phyloP scores from a whole-genome alignment of 2,113 vertebrate species.

The Actinemys pallida region DNA sequence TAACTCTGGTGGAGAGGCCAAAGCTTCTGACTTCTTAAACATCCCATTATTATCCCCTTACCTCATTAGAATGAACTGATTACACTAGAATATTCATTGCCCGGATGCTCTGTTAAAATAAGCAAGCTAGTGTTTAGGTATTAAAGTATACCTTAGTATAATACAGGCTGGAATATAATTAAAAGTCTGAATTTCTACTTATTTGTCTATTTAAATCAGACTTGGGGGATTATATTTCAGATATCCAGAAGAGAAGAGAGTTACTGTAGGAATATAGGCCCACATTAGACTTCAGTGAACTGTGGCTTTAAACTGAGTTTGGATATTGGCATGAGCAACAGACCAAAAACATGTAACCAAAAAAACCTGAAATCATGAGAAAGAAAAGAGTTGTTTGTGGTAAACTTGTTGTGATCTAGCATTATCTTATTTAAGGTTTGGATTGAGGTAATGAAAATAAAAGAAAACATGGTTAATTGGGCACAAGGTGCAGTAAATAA shows the following conservation, averaged over 20 bases:
- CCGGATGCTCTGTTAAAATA: background rate
- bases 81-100: background rate
- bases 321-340: background rate
- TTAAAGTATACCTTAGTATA: rapidly evolving
- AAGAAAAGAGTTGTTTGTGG: background rate
- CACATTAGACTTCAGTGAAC: background rate
- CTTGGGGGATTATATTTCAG: background rate
- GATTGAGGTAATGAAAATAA: background rate
- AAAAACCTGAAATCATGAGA: background rate
- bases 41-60: rapidly evolving
- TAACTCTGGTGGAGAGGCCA: background rate
- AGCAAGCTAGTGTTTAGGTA: rapidly evolving
- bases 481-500: background rate
- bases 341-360: background rate
- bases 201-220: background rate
- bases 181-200: background rate
- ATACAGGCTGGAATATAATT: rapidly evolving
- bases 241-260: background rate
- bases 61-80: background rate
- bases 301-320: background rate
- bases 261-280: background rate
- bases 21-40: background rate
- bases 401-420: background rate
- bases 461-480: background rate
- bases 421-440: background rate